Conservation (phyloP, 2,113 vertebrate species). For the Muntiacus reevesi region DNA sequence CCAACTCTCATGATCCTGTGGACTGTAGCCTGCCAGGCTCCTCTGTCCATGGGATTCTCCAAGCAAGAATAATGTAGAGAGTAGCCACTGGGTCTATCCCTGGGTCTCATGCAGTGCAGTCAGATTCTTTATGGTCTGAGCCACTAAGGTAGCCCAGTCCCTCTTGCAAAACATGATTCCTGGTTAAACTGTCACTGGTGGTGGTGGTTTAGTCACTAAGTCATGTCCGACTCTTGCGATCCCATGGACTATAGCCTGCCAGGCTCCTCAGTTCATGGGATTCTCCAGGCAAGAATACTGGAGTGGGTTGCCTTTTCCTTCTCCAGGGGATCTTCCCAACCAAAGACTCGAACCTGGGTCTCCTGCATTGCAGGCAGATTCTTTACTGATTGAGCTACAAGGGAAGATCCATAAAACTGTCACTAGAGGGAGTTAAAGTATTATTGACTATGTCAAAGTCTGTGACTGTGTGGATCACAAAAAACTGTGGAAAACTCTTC, state of each 20-base stretch:
- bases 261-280: neutral
- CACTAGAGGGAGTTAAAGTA: neutral
- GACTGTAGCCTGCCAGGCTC: neutral
- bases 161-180: neutral
- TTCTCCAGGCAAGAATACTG: neutral
- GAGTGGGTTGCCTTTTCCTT: neutral
- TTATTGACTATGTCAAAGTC: neutral
- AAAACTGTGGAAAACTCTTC: neutral
- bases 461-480: neutral
- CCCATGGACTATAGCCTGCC: neutral
- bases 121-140: neutral
- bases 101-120: neutral
- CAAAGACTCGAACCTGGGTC: neutral
- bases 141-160: neutral
- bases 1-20: neutral
- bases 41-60: neutral
- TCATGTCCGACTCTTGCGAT: fast-evolving
- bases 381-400: neutral
- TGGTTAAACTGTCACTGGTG: neutral
- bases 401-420: neutral
- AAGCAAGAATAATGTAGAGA: neutral
- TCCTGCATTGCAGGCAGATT: neutral
- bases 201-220: neutral
- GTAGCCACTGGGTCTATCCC: neutral
- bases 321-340: neutral